phyloP scores from a whole-genome alignment of 2,797 vertebrate genomes.

The Coreius guichenoti region DNA sequence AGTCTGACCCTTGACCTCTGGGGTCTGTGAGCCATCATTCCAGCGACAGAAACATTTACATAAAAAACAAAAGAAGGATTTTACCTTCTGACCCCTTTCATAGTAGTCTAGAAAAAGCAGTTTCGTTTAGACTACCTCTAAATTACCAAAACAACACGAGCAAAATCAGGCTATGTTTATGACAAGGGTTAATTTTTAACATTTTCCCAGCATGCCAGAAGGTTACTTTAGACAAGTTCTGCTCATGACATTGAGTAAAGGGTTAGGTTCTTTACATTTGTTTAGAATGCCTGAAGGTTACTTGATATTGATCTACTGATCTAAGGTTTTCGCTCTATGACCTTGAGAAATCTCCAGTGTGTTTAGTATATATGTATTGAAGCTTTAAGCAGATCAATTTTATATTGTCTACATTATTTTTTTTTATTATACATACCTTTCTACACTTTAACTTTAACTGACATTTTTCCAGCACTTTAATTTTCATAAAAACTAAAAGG shows the following conservation, averaged over 20 bases:
- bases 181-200: conserved; percentile 45
- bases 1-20: conserved; percentile 61
- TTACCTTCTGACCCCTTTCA: conserved; percentile 67
- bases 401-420: not conserved
- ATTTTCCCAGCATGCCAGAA: conserved; percentile 31
- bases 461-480: not conserved
- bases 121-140: conserved; percentile 43
- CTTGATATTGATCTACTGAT: conserved; percentile 42
- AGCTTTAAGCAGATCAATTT: not conserved
- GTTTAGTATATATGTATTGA: not conserved
- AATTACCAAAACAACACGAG: conserved; percentile 49
- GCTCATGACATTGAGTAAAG: conserved; percentile 28
- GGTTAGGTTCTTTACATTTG: conserved; percentile 4
- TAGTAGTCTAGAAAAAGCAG: conserved; percentile 18
- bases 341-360: conserved; percentile 6
- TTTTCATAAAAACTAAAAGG: not conserved
- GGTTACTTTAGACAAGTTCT: conserved; percentile 14
- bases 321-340: conserved; percentile 26
- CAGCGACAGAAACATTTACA: conserved; percentile 53
- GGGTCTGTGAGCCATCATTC: conserved; percentile 58
- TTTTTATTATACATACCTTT: not conserved
- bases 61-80: conserved; percentile 57
- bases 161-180: conserved; percentile 39
- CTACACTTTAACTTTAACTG: not conserved
- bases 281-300: conserved; percentile 36